Conservation (phyloP, 2,113 vertebrate genomes). For the Zingel zingel region DNA sequence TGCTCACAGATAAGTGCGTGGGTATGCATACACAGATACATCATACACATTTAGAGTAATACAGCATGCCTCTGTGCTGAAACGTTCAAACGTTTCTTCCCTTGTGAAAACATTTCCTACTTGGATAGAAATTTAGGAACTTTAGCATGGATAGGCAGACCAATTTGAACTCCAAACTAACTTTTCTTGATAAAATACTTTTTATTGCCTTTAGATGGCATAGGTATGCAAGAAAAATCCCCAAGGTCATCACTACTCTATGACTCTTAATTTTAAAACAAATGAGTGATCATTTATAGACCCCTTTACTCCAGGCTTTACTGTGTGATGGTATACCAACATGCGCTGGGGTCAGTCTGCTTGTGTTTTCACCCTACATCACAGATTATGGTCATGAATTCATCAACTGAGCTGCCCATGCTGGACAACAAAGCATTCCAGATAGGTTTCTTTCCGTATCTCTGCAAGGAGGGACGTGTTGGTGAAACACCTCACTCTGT, state of each 20-base stretch:
- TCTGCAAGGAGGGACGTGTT: no score
- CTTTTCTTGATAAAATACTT: slow-evolving; percentile 21
- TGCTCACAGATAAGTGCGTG: slow-evolving; percentile 29
- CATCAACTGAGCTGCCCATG: slow-evolving; percentile 41
- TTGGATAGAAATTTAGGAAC: slow-evolving; percentile 17
- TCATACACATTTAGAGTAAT: slow-evolving; percentile 24
- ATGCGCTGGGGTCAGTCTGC: slow-evolving; percentile 36
- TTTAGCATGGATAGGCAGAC: not conserved
- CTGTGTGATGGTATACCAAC: not conserved
- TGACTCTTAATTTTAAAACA: not conserved
- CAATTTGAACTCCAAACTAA: slow-evolving; percentile 2
- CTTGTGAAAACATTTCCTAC: slow-evolving; percentile 37
- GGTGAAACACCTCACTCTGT: no score
- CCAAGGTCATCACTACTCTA: not conserved
- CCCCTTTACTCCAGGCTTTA: not conserved
- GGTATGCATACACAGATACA: slow-evolving; percentile 3
- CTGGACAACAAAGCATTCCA: slow-evolving; percentile 40
- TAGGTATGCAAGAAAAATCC: not conserved
- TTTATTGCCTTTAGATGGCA: not conserved
- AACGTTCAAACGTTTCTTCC: slow-evolving; percentile 37
- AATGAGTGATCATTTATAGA: not conserved
- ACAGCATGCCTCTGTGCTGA: not conserved
- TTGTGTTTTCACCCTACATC: slow-evolving; percentile 37
- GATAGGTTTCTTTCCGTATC: no score
- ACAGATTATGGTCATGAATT: slow-evolving; percentile 47